phyloP scores from a whole-genome alignment of 2,888 invertebrate species.

The Dendrolimus houi region DNA sequence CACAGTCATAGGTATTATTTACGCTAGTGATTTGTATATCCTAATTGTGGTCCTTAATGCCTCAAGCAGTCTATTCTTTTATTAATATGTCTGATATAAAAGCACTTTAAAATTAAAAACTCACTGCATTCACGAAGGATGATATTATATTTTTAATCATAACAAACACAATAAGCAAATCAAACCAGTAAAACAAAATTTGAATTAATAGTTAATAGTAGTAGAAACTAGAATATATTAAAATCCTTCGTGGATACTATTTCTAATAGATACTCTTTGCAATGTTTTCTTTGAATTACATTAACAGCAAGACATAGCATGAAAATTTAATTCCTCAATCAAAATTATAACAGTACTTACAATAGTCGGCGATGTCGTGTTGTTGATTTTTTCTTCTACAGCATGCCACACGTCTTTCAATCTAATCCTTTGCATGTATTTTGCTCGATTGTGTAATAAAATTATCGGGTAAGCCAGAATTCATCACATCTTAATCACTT shows the following conservation, averaged over 20 bases:
- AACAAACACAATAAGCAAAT: not conserved
- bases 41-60: conserved; percentile 1
- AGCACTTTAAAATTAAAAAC: not conserved
- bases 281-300: conserved; percentile 61
- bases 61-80: not conserved
- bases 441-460: conserved; percentile 22
- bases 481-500: conserved; percentile 35
- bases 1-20: conserved; percentile 8
- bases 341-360: conserved; percentile 10
- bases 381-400: conserved; percentile 31
- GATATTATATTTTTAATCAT: not conserved
- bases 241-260: conserved; percentile 28
- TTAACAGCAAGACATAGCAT: conserved; percentile 41
- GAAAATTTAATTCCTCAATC: conserved; percentile 9
- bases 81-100: not conserved
- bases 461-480: conserved; percentile 32
- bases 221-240: not conserved
- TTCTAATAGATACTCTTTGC: conserved; percentile 59
- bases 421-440: conserved; percentile 35
- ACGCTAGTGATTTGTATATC: not conserved
- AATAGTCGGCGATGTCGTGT: conserved; percentile 28
- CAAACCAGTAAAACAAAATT: not conserved
- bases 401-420: conserved; percentile 43
- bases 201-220: not conserved
- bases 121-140: conserved; percentile 26